Base-by-base conservation (phyloP, 1,140 invertebrate species). In the Notospermus geniculatus region DNA sequence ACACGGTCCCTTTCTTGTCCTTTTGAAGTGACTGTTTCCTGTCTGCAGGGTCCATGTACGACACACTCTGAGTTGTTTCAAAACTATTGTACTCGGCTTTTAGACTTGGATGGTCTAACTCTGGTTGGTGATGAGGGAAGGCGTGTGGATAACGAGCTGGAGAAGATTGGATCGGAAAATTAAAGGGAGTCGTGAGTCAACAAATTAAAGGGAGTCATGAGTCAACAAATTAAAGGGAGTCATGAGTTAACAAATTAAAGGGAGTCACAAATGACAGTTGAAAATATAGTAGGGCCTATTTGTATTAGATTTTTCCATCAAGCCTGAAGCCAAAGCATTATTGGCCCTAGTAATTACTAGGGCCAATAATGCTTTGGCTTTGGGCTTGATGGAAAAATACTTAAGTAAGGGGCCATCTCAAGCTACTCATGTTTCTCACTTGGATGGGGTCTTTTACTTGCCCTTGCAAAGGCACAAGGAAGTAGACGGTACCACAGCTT, bases 121-220 rank as follows among this genome's bases (percentile, higher is more conserved):
- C 73, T 0, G 73, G 73, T 52, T 75, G 73, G 45, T 75, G 73
- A 52, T 62, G 63, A 5, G 73, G 71, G 65, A 67, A 71, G 17
- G 70, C 66, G 30, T 66, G 61, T 5, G 70, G 65, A 39, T 73
- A 66, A 30, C 65, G 68, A n/a, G 30, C 73, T 75, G 66, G 17
- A 57, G 57, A 29, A n/a, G 61, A 30, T 57, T 53, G 43, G 1
- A 54, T n/a, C n/a, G 19, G 19, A 1, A n/a, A 13, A 25, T 23
- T 19, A 25, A 32, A 25, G 15, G 0, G 2, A 22, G n/a, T 9
- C 36, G 19, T 46, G 15, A 15, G 30, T 56, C 9, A 4, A 13
- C 15, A 28, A 36, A 22, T 5, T 53, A 27, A 17, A 36, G 4
- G 32, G 32, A 36, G 32, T 9, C 36, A 15, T 46, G 15, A 15